These are phyloP conservation scores for Odontesthes bonariensis DNA, from an alignment of 2,113 vertebrate genomes.

Conservation along the genomic window DNA sequence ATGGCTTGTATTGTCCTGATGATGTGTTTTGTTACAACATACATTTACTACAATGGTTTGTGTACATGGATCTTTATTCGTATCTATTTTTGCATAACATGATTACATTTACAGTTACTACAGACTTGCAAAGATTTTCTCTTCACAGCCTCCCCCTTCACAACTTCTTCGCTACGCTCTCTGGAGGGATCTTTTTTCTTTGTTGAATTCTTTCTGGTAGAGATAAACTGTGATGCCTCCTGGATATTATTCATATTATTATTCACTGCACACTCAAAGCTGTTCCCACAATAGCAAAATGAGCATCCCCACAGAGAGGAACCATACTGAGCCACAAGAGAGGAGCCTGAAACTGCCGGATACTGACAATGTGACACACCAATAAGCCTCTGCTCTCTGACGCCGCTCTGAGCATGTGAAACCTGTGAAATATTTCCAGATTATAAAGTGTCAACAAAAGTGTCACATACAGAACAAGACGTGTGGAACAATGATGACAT, in stretches of 20 bases:
- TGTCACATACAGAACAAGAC: neutral
- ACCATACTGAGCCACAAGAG: neutral
- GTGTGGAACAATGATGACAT: neutral
- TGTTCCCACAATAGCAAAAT: neutral
- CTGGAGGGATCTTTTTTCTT: too few species aligned
- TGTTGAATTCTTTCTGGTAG: too few species aligned
- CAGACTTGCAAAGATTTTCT: neutral
- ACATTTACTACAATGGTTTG: too few species aligned
- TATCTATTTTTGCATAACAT: neutral
- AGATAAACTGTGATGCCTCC: too few species aligned
- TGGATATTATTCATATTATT: slow-evolving; percentile 7
- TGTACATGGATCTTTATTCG: too few species aligned
- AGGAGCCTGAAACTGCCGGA: neutral
- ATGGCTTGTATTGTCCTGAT: too few species aligned
- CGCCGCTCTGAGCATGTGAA: neutral
- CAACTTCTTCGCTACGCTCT: too few species aligned
- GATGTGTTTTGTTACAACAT: too few species aligned
- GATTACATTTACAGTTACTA: neutral
- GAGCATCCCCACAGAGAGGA: neutral
- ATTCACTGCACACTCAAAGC: neutral
- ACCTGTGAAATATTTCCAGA: neutral
- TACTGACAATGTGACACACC: neutral
- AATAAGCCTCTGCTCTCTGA: neutral
- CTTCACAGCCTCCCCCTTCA: too few species aligned
- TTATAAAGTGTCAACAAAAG: neutral